Conservation (phyloP, 2,797 vertebrate species). For the Knipowitschia caucasica region DNA sequence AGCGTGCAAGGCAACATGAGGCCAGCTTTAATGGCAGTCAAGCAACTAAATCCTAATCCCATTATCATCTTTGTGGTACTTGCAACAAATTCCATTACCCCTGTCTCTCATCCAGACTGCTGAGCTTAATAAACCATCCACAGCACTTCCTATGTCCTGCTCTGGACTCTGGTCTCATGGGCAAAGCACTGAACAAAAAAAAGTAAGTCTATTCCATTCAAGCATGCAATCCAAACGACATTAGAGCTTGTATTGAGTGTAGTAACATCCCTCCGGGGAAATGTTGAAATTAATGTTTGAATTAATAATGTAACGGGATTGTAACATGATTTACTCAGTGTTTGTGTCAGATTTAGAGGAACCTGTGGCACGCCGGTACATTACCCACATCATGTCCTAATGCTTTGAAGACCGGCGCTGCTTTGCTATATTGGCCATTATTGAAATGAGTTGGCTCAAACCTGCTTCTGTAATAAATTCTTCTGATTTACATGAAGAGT, state of each 20-base stretch:
- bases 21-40: not conserved
- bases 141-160: not conserved
- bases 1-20: not conserved
- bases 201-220: not conserved
- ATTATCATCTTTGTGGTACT: not conserved
- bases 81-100: conserved; percentile 1
- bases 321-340: conserved; percentile 8
- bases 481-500: conserved; percentile 5
- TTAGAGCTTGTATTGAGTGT: not conserved
- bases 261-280: conserved; percentile 4
- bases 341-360: conserved; percentile 10
- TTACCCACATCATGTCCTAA: conserved; percentile 5
- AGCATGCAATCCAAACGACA: conserved; percentile 2
- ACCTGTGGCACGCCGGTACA: not conserved
- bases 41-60: not conserved
- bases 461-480: conserved; percentile 4
- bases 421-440: conserved; percentile 9
- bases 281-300: conserved; percentile 7
- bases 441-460: conserved; percentile 13
- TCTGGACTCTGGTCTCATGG: conserved; percentile 1
- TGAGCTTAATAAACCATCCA: conserved; percentile 4
- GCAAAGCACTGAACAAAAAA: not conserved
- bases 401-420: conserved; percentile 11
- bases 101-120: not conserved
- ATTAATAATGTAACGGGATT: conserved; percentile 7